Evolutionary conservation across 2,888 invertebrate species (phyloP), one percentile per base, ranked within the genome.

Genomic region (Sympetrum striolatum): DNA sequence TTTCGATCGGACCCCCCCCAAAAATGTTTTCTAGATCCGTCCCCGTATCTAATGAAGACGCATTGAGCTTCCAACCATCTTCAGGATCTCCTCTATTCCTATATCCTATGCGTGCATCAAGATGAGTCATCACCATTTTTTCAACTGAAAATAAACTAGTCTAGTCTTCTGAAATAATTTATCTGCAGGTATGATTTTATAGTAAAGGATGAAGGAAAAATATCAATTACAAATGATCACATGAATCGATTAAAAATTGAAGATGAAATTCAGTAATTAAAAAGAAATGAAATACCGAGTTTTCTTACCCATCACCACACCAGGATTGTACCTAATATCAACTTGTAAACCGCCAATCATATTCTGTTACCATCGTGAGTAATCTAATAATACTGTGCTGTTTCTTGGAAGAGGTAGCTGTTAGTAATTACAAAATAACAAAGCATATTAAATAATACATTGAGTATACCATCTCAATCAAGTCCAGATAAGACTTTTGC

Each of bases 301-400:
- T n/a, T n/a, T n/a, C 73, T 93, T 92, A 94, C 94, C 94, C 92
- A 96, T 94, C 93, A 95, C 95, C 92, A 96, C 95, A 92, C 96
- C 95, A 0, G 95, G 94, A 92, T 96, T 96, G 93, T 97, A 97
- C 48, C 96, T 95, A 91, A 99, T 96, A 92, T 99, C 98, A 53
- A 98, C 94, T 93, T 98, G 97, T 35, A 99, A 94, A 35, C 99
- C 97, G 4, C 98, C 98, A 91, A 99, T 97, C 91, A 99, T 95
- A 94, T 98, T 98, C 94, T 99, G 99, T 94, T 99, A 99, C 99
- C 99, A 99, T 92, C 99, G 96, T 0, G 98, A 98, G 94, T 98
- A 99, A 94, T 98, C 98, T 91, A 98, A 94, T n/a, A n/a, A n/a
- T 35, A 96, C 94, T 91, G 95, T 94, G 90, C 95, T 96, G 91